Base-by-base conservation (phyloP, 2,888 invertebrate species). In the Plusia festucae region DNA sequence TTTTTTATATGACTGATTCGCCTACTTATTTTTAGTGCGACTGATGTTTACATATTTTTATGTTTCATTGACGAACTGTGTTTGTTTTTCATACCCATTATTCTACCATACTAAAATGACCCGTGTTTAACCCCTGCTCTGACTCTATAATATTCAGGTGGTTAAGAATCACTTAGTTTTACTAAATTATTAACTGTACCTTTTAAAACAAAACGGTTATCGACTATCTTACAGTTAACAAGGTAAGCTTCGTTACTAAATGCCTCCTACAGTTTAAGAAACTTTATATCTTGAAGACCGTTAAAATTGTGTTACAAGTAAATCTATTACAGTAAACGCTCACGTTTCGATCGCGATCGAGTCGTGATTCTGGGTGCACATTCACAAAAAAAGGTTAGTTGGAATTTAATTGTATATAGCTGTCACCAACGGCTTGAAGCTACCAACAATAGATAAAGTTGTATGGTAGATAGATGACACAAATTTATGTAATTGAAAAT, bases 261-360 rank as follows among this genome's bases (percentile, higher is more conserved):
- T 13, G 53, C 8, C 52, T 22, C 27, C 52, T 52, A 51, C n/a
- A 44, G 46, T 20, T 55, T 53, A 34, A 40, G 57, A 69, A 65
- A 65, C 34, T 53, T 64, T 27, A 69, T 60, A 32, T 60, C 11
- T 65, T 76, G 78, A 78, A 83, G 76, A 86, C 85, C 85, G 87
- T 90, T 85, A 84, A 88, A 88, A 80, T 73, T 64, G 63, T 67
- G 57, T 78, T 81, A 82, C 85, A 86, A 86, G 82, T 85, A 83
- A 83, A 80, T 85, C 83, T 86, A 86, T 86, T 86, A 82, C 84
- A 77, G 68, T 53, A 60, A 77, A 79, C 75, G 76, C 81, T 76
- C 81, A 82, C 88, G 88, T 87, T 87, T 81, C 82, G 82, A 64
- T 85, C 83, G 82, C 84, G 84, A 68, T 85, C 81, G 58, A 76